phyloP scores from a whole-genome alignment of 2,888 invertebrate species.

The Sarcophaga rosellei region DNA sequence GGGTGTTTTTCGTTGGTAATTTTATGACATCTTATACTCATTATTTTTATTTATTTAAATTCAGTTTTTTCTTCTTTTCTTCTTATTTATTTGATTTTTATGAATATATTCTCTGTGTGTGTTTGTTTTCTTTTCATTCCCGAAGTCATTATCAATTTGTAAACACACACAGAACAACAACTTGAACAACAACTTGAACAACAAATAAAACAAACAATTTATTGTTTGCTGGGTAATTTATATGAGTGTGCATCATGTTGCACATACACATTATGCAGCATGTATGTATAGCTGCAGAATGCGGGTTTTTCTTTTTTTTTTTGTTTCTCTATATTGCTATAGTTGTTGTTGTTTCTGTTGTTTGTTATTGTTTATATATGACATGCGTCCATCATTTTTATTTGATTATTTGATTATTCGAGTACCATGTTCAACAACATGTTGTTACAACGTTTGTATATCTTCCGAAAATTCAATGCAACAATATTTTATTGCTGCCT shows the following conservation, averaged over 20 bases:
- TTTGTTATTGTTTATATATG: conserved; percentile 56
- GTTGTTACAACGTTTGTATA: conserved; percentile 47
- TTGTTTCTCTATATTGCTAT: conserved; percentile 19
- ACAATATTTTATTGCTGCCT: conserved; percentile 59
- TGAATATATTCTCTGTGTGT: not conserved
- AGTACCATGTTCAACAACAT: conserved; percentile 63
- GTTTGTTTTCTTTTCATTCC: not conserved
- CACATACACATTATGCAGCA: not conserved
- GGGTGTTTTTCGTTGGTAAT: not conserved
- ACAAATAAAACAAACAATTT: conserved; percentile 21
- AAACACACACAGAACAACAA: conserved; percentile 25
- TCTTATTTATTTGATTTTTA: conserved; percentile 21
- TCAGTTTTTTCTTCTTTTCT: conserved; percentile 10
- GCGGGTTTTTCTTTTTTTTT: conserved; percentile 51
- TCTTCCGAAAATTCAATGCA: too few species aligned
- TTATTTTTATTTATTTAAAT: conserved; percentile 35
- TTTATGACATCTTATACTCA: not conserved
- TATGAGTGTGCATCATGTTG: conserved; percentile 18
- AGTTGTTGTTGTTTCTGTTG: not conserved
- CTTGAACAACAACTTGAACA: conserved; percentile 38
- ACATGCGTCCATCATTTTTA: conserved; percentile 68
- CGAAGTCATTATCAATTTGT: conserved; percentile 54
- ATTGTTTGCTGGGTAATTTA: conserved; percentile 57
- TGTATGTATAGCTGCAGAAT: conserved; percentile 37
- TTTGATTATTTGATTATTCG: conserved; percentile 66